Percentiles rank a stretch among this genome's conserved stretches.
Evolutionary conservation across 1,140 invertebrate genomes (phyloP).

Genomic region (Musca vetustissima): DNA sequence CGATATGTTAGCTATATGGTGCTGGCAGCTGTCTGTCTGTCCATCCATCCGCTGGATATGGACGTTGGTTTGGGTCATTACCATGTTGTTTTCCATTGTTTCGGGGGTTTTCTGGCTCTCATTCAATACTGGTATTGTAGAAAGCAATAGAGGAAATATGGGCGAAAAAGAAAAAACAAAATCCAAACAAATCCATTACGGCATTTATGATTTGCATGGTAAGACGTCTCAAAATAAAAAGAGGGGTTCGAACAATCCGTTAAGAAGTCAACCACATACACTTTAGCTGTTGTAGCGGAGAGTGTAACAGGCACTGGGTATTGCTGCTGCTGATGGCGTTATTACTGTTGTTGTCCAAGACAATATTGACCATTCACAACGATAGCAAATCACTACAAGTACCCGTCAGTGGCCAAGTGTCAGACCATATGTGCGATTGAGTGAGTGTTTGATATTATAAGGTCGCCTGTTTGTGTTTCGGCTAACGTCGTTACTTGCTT

Average conservation of each 20-base stretch:
- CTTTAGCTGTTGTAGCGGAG: neutral
- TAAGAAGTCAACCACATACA: neutral
- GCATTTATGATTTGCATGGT: constrained; percentile 11
- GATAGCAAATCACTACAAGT: neutral
- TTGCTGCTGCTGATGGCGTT: no score
- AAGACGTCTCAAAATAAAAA: neutral
- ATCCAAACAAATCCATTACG: neutral
- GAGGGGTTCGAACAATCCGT: neutral
- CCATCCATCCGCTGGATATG: no score
- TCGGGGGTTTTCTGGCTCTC: neutral
- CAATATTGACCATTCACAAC: constrained; percentile 16
- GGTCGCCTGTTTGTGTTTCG: no score
- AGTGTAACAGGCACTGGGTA: no score
- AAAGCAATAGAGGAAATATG: neutral
- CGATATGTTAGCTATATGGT: no score
- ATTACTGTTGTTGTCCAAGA: neutral
- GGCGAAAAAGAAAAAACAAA: no score
- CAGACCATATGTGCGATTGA: no score
- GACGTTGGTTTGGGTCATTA: no score
- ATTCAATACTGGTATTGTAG: neutral
- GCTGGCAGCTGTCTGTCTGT: no score
- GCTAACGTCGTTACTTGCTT: no score
- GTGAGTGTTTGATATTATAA: no score
- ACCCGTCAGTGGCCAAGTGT: no score
- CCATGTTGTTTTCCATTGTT: neutral